Percentiles rank a stretch among this genome's conserved stretches.
Evolutionary conservation across 2,113 vertebrate genomes (phyloP).

Genomic region (Nesogale talazaci): DNA sequence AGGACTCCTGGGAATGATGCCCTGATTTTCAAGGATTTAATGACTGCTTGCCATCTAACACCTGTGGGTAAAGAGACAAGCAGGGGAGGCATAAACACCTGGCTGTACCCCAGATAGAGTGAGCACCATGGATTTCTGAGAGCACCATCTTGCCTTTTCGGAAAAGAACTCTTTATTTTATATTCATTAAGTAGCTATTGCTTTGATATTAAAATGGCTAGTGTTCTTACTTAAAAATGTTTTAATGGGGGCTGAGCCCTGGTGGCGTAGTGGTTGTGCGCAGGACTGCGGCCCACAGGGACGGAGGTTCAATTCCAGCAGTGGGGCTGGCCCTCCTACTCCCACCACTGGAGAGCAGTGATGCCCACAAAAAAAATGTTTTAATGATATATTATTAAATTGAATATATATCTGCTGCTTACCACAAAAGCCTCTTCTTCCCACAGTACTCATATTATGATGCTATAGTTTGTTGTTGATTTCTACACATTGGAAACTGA

Average conservation of each 20-base stretch:
- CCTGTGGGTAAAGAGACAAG: constrained; percentile 50
- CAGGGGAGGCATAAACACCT: constrained; percentile 3
- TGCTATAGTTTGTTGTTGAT: background rate
- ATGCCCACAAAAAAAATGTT: no score
- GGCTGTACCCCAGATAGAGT: constrained; percentile 37
- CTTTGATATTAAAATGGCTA: constrained; percentile 10
- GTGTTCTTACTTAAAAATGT: background rate
- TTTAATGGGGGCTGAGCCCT: no score
- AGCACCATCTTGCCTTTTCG: constrained; percentile 1
- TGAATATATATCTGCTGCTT: background rate
- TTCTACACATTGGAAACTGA: background rate
- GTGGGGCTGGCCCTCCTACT: no score
- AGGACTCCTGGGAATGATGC: constrained; percentile 45
- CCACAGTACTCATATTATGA: background rate
- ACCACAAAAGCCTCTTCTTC: background rate
- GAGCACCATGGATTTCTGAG: background rate
- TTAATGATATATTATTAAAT: constrained; percentile 54
- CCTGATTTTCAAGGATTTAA: constrained; percentile 62
- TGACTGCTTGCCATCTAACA: constrained; percentile 51
- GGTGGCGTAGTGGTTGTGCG: no score
- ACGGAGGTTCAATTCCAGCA: no score
- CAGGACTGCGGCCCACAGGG: no score
- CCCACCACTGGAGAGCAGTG: no score
- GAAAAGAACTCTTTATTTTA: constrained; percentile 1
- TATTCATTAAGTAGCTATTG: constrained; percentile 1